Evolutionary conservation across 2,888 invertebrate species (phyloP).

Genomic region (Mythimna impura): DNA sequence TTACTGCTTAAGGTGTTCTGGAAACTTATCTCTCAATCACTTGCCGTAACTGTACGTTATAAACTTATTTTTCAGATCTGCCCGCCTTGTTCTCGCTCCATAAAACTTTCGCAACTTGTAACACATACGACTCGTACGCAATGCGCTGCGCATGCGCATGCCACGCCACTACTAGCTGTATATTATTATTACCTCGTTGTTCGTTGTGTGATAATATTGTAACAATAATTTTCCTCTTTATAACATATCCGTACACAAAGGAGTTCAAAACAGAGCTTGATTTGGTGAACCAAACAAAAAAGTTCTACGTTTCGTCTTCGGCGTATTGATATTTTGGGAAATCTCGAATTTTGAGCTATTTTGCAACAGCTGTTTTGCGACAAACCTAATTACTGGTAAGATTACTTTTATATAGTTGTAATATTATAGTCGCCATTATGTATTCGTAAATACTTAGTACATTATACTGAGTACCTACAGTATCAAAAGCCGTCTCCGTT

Average conservation of each 20-base stretch:
- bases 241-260: neutral
- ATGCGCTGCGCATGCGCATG: slow-evolving; percentile 44
- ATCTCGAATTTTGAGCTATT: slow-evolving; percentile 5
- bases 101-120: slow-evolving; percentile 79
- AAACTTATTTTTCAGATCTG: slow-evolving; percentile 78
- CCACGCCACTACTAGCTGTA: slow-evolving; percentile 42
- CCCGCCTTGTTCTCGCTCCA: slow-evolving; percentile 72
- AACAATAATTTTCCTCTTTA: slow-evolving; percentile 36
- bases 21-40: slow-evolving; percentile 84
- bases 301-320: neutral
- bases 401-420: slow-evolving; percentile 45
- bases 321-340: neutral
- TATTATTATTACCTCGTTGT: slow-evolving; percentile 54
- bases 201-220: slow-evolving; percentile 47
- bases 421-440: slow-evolving; percentile 4
- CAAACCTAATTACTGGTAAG: slow-evolving; percentile 28
- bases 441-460: slow-evolving; percentile 5
- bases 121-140: slow-evolving; percentile 66
- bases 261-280: slow-evolving; percentile 4
- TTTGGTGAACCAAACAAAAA: neutral
- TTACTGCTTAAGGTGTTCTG: slow-evolving; percentile 85
- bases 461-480: neutral
- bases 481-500: neutral
- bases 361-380: slow-evolving; percentile 17
- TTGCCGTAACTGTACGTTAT: slow-evolving; percentile 76